Evolutionary conservation across 2,888 invertebrate genomes (phyloP), one percentile per base, ranked within the genome.

Genomic region (Platypus cylindrus): DNA sequence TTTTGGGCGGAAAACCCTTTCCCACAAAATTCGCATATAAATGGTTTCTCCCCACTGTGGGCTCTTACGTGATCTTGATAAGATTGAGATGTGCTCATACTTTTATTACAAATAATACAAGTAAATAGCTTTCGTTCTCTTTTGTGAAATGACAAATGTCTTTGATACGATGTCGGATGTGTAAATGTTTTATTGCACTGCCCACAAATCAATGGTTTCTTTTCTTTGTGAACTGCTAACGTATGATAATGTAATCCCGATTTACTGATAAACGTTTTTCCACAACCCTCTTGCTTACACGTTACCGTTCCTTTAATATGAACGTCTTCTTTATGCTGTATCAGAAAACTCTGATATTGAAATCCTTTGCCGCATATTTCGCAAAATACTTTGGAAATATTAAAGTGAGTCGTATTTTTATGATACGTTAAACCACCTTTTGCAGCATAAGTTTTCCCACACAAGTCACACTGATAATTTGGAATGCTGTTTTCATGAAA

Each of bases 361-460:
- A 24, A 24, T n/a, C 12, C 24, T 16, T 32, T 24, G 14, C 12
- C 5, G 26, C 41, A 41, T 11, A 30, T 13, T 9, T 24, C 17
- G 31, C 41, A 41, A 4, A 11, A 9, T 17, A 24, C 17, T 11
- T 22, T 40, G 17, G 29, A 17, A 58, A 71, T 70, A 1, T 72
- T 71, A 1, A 68, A 67, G 56, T 73, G 73, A 32, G 68, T 68
- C 29, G 71, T 63, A 20, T 34, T 35, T 56, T 69, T 68, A 60
- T 73, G 73, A 15, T 48, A 46, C 25, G 67, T 68, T 44, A 73
- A 56, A 54, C 69, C 68, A 53, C 68, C 67, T 47, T 70, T 69
- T 52, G 69, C 67, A 22, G 67, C 67, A 54, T 71, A 71, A 2
- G 66, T 66, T 48, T 70, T 69, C 3, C 32, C 33, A 17, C 43